A percentile compares a stretch with the other conserved stretches of the same genome.
phyloP scores from a whole-genome alignment of 1,140 invertebrate species.

The Thaumetopoea pityocampa region DNA sequence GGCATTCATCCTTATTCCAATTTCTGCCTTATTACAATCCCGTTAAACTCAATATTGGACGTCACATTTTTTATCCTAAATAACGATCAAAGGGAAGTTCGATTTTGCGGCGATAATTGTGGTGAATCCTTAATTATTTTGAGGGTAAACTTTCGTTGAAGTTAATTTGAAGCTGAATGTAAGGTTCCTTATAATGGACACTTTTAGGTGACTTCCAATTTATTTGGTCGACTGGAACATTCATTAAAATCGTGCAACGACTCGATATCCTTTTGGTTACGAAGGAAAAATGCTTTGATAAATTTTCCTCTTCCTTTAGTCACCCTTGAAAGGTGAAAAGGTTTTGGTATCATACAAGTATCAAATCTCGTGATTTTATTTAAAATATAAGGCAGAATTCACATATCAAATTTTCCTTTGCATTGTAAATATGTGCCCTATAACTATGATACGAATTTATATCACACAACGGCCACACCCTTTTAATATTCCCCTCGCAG shows the following conservation, averaged over 20 bases:
- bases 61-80: constrained; percentile 40
- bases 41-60: constrained; percentile 37
- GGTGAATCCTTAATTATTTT: constrained; percentile 75
- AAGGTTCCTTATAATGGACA: constrained; percentile 72
- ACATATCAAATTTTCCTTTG: constrained; percentile 35
- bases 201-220: constrained; percentile 71
- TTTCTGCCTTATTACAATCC: constrained; percentile 31
- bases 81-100: constrained; percentile 69
- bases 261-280: constrained; percentile 47
- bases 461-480: constrained; percentile 57
- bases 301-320: constrained; percentile 22
- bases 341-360: constrained; percentile 22
- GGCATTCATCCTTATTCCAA: constrained; percentile 26
- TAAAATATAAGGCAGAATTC: constrained; percentile 39
- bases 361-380: constrained; percentile 26
- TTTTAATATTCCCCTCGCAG: constrained; percentile 68
- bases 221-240: constrained; percentile 63
- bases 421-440: constrained; percentile 28
- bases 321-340: constrained; percentile 23
- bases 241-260: constrained; percentile 60
- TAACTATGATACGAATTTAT: constrained; percentile 61
- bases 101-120: constrained; percentile 74
- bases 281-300: constrained; percentile 41
- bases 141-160: constrained; percentile 71
- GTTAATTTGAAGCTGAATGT: constrained; percentile 70